Conservation (phyloP, 2,888 invertebrate genomes). For the Dicyrtomina minuta region DNA sequence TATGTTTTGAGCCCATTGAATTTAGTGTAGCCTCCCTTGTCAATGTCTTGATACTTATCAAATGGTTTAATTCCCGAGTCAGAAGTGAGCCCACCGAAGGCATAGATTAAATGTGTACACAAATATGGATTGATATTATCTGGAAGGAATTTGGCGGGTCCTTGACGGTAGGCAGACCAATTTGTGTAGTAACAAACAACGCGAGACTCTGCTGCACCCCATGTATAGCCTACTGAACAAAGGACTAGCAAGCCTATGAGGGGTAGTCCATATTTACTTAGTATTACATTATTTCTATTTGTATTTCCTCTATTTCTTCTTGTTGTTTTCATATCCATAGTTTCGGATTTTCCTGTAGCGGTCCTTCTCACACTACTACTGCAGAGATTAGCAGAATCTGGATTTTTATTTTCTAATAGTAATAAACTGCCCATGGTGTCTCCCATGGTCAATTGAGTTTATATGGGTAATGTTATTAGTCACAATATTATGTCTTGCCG, state of each 20-base stretch:
- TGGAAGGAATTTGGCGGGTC: conserved; percentile 85
- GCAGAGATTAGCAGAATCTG: no score
- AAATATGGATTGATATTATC: conserved; percentile 93
- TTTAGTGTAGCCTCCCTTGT: conserved; percentile 93
- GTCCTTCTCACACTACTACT: no score
- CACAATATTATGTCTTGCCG: no score
- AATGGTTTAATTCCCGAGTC: conserved; percentile 88
- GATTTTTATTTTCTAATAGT: no score
- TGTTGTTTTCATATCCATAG: background rate
- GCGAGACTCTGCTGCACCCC: conserved; percentile 61
- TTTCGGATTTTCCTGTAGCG: background rate
- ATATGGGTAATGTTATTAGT: no score
- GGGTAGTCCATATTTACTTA: background rate
- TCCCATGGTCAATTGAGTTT: no score
- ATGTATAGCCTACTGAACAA: conserved; percentile 1
- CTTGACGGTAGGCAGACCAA: conserved; percentile 86
- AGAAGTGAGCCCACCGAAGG: conserved; percentile 88
- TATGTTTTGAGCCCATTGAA: conserved; percentile 90
- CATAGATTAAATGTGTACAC: conserved; percentile 89
- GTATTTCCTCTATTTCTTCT: background rate
- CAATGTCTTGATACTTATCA: conserved; percentile 93
- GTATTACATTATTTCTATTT: no score
- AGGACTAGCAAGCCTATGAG: conserved; percentile 5
- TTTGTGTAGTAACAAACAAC: conserved; percentile 92
- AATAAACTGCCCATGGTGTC: no score